A percentile compares a stretch with the other conserved stretches of the same genome.
These are phyloP conservation scores for Keiferia lycopersicella DNA, from an alignment of 2,888 invertebrate genomes.

Conservation along the genomic window DNA sequence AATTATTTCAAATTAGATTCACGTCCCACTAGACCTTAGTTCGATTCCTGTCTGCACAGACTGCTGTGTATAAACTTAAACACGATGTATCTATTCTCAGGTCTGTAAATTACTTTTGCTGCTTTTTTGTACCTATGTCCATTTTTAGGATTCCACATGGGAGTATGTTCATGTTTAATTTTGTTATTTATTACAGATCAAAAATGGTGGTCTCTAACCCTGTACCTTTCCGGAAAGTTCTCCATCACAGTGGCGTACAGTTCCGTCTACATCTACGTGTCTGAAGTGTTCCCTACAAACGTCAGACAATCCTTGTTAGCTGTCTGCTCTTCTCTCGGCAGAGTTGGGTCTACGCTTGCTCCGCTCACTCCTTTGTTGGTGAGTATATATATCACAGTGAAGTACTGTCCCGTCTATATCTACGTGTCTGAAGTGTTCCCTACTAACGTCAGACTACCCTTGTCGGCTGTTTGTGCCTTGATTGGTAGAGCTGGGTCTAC, in stretches of 20 bases:
- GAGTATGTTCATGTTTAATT: too few relatives aligned
- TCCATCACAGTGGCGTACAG: slow-evolving; percentile 85
- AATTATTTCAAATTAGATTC: too few relatives aligned
- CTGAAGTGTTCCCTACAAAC: slow-evolving; percentile 86
- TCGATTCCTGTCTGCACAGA: too few relatives aligned
- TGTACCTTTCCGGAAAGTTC: slow-evolving; percentile 84
- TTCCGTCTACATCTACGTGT: slow-evolving; percentile 84
- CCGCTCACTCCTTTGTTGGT: slow-evolving; percentile 85
- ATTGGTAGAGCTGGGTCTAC: slow-evolving; percentile 85
- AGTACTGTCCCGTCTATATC: slow-evolving; percentile 69
- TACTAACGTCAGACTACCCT: slow-evolving; percentile 83
- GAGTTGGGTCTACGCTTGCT: slow-evolving; percentile 84
- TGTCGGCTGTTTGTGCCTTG: slow-evolving; percentile 84
- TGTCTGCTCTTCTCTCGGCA: slow-evolving; percentile 83
- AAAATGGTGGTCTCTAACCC: slow-evolving; percentile 69
- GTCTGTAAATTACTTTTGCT: too few relatives aligned
- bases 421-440: slow-evolving; percentile 87
- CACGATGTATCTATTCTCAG: too few relatives aligned
- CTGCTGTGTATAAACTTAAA: too few relatives aligned
- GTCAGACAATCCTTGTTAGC: slow-evolving; percentile 83
- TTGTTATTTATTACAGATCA: slow-evolving; percentile 46
- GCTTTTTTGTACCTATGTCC: too few relatives aligned
- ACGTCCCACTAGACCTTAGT: too few relatives aligned
- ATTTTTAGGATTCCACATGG: too few relatives aligned
- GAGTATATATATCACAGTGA: slow-evolving; percentile 42